A percentile compares a stretch with the other conserved stretches of the same genome.
phyloP scores from a whole-genome alignment of 2,113 vertebrate species.

The Trematomus loennbergii region DNA sequence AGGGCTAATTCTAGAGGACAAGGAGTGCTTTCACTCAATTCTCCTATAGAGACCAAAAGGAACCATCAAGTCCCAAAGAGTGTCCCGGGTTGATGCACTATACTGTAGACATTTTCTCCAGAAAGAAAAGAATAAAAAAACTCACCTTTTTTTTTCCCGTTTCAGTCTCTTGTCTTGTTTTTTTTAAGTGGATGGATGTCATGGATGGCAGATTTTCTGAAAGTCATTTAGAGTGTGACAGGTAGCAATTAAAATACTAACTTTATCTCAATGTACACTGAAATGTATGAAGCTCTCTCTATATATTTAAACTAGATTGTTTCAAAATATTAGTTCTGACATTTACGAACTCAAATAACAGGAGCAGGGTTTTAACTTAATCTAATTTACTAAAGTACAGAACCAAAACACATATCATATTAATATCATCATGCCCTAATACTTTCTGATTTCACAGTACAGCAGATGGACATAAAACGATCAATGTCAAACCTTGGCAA shows the following conservation, averaged over 20 bases:
- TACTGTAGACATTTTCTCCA: constrained; percentile 11
- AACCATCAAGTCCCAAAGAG: constrained; percentile 9
- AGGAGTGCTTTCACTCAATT: constrained; percentile 42
- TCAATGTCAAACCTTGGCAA: background rate
- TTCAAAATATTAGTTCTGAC: background rate
- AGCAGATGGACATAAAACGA: background rate
- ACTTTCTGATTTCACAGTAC: background rate
- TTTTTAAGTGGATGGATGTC: constrained; percentile 20
- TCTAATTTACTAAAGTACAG: background rate
- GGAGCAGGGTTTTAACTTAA: background rate
- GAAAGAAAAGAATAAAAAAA: background rate
- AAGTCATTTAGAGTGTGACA: background rate
- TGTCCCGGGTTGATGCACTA: background rate
- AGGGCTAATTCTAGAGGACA: constrained; percentile 33
- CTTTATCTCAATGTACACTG: background rate
- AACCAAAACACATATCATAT: background rate
- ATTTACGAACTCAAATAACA: background rate
- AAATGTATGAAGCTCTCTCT: background rate
- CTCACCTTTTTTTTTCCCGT: background rate
- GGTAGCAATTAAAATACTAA: background rate
- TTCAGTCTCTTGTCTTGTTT: constrained; percentile 15
- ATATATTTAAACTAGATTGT: background rate
- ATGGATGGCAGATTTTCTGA: constrained; percentile 13
- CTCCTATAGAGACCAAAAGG: constrained; percentile 12
- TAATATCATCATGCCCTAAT: background rate